These are phyloP conservation scores for Mus spretus DNA, from an alignment of 2,797 vertebrate genomes.

Conservation along the genomic window DNA sequence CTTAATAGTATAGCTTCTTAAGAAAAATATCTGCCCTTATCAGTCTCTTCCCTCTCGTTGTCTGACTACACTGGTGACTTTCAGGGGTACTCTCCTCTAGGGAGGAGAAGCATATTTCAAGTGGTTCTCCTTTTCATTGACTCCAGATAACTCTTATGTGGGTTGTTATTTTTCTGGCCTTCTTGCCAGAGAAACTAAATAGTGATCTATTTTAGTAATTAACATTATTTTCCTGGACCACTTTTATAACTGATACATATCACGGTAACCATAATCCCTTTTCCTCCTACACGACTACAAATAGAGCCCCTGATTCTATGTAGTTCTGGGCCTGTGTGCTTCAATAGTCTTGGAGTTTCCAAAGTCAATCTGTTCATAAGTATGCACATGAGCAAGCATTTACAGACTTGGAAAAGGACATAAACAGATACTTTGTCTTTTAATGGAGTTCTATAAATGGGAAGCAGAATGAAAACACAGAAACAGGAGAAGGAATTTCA, in stretches of 20 bases:
- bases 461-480: conserved; percentile 42
- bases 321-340: neutral
- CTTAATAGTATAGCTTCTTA: neutral
- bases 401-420: conserved; percentile 9
- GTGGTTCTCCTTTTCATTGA: neutral
- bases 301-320: neutral
- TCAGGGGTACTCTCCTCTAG: neutral
- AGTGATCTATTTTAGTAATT: conserved; percentile 25
- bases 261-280: neutral
- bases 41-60: neutral
- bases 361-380: neutral
- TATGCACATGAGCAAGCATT: neutral
- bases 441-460: conserved; percentile 50
- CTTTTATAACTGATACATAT: neutral
- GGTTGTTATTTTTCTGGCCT: conserved; percentile 22
- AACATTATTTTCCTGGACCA: conserved; percentile 26
- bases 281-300: neutral
- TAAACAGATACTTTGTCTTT: neutral
- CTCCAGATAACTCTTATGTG: neutral
- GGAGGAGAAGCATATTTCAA: neutral
- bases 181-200: conserved; percentile 22
- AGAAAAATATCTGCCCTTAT: neutral
- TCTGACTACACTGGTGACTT: neutral
- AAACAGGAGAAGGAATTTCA: conserved; percentile 57
- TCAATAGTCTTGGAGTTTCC: neutral